Evolutionary conservation across 2,797 vertebrate species (phyloP).

Genomic region (Poeciliopsis paucimaculata): DNA sequence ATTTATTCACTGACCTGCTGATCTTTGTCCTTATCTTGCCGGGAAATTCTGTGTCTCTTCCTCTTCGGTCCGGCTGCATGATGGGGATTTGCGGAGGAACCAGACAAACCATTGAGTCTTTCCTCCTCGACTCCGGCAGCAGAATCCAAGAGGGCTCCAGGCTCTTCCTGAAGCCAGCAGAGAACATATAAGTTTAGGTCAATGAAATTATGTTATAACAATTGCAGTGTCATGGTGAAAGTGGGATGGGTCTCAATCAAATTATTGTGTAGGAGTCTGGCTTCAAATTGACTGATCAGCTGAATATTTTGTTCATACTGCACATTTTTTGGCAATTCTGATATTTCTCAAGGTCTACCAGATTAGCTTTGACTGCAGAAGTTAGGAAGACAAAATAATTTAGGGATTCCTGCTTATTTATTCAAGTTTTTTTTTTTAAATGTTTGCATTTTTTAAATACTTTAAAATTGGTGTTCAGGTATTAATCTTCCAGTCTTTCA

Average conservation of each 20-base stretch:
- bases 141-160: constrained; percentile 67
- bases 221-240: background rate
- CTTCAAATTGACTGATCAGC: background rate
- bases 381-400: background rate
- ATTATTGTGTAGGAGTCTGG: background rate
- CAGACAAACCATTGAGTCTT: constrained; percentile 67
- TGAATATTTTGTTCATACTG: background rate
- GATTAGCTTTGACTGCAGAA: background rate
- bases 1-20: constrained; percentile 63
- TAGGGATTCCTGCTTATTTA: too few species aligned
- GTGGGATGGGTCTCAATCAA: background rate
- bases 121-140: constrained; percentile 71
- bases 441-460: too few species aligned
- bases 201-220: background rate
- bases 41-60: constrained; percentile 76
- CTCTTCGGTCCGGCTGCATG: constrained; percentile 74
- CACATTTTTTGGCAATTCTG: background rate
- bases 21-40: constrained; percentile 80
- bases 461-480: too few species aligned
- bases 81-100: constrained; percentile 62
- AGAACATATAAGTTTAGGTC: background rate
- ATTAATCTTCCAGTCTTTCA: too few species aligned
- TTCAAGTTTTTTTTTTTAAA: too few species aligned
- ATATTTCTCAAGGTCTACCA: background rate
- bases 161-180: constrained; percentile 74